A percentile compares a stretch with the other conserved stretches of the same genome.
Evolutionary conservation across 2,888 invertebrate species (phyloP).

Genomic region (Spisula solida): DNA sequence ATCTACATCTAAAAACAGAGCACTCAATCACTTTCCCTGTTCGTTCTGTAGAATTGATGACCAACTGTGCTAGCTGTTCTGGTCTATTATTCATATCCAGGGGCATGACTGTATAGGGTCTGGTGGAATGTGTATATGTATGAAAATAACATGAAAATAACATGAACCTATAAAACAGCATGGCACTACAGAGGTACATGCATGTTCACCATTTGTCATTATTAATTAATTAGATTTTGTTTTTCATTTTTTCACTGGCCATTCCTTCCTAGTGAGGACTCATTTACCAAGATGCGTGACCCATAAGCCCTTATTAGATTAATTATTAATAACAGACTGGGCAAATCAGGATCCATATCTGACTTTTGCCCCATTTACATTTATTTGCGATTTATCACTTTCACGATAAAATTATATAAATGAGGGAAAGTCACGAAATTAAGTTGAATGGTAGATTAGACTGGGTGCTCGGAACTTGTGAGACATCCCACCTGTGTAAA

Average conservation of each 20-base stretch:
- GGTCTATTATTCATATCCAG: too few relatives aligned
- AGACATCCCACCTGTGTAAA: neutral
- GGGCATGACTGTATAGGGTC: too few relatives aligned
- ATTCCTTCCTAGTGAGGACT: neutral
- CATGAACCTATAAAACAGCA: too few relatives aligned
- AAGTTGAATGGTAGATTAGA: neutral
- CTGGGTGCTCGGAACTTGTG: neutral
- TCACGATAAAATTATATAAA: neutral
- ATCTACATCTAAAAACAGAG: too few relatives aligned
- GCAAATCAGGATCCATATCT: conserved; percentile 1
- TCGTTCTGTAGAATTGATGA: too few relatives aligned
- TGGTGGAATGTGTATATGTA: too few relatives aligned
- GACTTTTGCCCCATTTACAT: neutral
- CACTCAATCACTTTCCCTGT: neutral
- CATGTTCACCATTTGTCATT: too few relatives aligned
- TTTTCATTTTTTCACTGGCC: neutral
- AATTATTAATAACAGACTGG: neutral
- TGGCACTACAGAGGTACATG: too few relatives aligned
- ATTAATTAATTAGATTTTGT: too few relatives aligned
- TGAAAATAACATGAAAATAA: too few relatives aligned
- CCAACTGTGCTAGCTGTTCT: too few relatives aligned
- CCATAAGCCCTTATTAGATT: neutral
- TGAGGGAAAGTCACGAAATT: neutral
- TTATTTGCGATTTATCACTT: neutral
- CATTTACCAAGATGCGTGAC: conserved; percentile 21